Conservation (phyloP, 37 sponge, comb jelly and placozoan genomes). For the Tethya wilhelma region DNA sequence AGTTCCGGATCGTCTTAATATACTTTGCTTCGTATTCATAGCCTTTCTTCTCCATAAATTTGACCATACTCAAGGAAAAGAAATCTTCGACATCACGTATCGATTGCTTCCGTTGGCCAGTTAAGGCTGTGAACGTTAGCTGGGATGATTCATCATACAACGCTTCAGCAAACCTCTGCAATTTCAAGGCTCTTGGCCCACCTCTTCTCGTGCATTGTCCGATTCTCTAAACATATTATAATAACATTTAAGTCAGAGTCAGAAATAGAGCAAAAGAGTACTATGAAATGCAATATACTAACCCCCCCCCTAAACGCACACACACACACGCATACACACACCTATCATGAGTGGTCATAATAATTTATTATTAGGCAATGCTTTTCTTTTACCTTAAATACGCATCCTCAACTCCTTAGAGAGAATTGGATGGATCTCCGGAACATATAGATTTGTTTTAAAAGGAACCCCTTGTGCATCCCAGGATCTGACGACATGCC, state of each 20-base stretch:
- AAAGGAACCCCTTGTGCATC: slow-evolving; percentile 19
- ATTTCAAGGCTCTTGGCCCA: slow-evolving; percentile 5
- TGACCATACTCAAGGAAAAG: slow-evolving; percentile 4
- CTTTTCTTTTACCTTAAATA: slow-evolving; percentile 25
- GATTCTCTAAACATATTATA: slow-evolving; percentile 15
- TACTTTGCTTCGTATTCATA: slow-evolving; percentile 41
- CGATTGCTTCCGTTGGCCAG: slow-evolving; percentile 37
- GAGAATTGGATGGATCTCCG: slow-evolving; percentile 17
- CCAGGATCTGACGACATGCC: neutral
- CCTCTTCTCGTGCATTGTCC: neutral
- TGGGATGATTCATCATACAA: slow-evolving; percentile 20
- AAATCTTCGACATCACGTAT: slow-evolving; percentile 16
- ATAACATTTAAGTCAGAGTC: neutral
- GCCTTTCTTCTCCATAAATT: slow-evolving; percentile 29
- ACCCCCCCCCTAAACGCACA: neutral
- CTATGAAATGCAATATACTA: too few species aligned
- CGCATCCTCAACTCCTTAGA: slow-evolving; percentile 24
- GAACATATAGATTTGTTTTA: slow-evolving; percentile 2
- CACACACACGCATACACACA: too few species aligned
- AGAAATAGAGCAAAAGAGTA: too few species aligned
- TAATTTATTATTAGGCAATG: neutral
- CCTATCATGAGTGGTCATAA: neutral
- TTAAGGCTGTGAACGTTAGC: slow-evolving; percentile 37
- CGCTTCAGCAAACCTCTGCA: slow-evolving; percentile 28
- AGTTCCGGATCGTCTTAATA: slow-evolving; percentile 18